Base-by-base conservation (phyloP, 2,888 invertebrate genomes). In the Gastracanthus pulcherrimus region DNA sequence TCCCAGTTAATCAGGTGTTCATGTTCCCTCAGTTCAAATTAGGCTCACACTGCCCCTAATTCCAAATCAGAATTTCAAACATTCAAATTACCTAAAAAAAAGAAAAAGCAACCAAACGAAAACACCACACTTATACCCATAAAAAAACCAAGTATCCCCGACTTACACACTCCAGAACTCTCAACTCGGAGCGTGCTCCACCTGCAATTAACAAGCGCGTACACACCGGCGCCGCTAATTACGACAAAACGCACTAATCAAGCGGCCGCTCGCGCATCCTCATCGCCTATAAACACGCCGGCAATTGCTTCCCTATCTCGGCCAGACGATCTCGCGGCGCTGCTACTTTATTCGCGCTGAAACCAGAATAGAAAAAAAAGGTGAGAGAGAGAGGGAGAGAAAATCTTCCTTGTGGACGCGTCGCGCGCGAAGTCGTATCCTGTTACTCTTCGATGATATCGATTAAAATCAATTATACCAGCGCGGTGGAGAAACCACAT, bases 221-320 rank as follows among this genome's bases (percentile, higher is more conserved):
- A 19, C 62, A 31, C 11, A 9, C 9, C 2, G 9, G 16, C 13
- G 2, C 41, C 16, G 55, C 74, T 74, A 74, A 60, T 74, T 74
- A 62, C 74, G 29, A 60, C 60, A 60, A 72, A 72, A 29, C 72
- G 34, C 72, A 13, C 72, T 72, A 72, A 72, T 72, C 72, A 60
- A 38, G 60, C 41, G 13, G 16, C 23, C 48, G 26, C 36, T 5
- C 4, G 36, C 34, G 55, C 19, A 26, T 16, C 29, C 67, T 16
- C 48, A 69, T 48, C 38, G 34, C 26, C 26, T 29, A 41, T 78
- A 78, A 62, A 71, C 29, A 64, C 66, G 36, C 51, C 41, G 23
- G 29, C 71, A 38, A 55, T 55, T 71, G 55, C 38, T 58, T 72
- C 41, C 41, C 66, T 79, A 79, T 72, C 79, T 55, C 45, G 26